Evolutionary conservation across 2,888 invertebrate genomes (phyloP).

Genomic region (Melangyna quadrimaculata): DNA sequence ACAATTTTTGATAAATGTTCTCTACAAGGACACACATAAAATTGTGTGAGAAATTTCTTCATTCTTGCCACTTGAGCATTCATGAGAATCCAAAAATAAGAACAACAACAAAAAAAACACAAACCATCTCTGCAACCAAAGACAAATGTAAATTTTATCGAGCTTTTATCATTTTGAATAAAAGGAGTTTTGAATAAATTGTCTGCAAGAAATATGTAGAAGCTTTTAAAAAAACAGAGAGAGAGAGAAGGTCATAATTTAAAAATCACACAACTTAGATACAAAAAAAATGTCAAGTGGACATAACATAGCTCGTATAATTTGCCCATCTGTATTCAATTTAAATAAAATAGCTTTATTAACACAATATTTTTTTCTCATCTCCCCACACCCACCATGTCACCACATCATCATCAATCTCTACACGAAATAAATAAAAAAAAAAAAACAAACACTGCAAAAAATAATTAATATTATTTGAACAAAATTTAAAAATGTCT

Average conservation of each 20-base stretch:
- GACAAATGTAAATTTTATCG: conserved; percentile 25
- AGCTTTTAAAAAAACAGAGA: too few relatives aligned
- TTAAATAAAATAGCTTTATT: conserved; percentile 3
- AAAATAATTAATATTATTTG: background rate
- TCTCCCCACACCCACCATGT: background rate
- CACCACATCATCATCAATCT: too few relatives aligned
- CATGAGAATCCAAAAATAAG: background rate
- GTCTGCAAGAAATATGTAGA: background rate
- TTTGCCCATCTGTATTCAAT: background rate
- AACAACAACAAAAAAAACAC: background rate
- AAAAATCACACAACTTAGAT: background rate
- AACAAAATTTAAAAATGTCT: background rate
- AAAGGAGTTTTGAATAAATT: conserved; percentile 23
- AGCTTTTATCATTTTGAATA: background rate
- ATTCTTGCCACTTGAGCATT: conserved; percentile 34
- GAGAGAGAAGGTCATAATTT: too few relatives aligned
- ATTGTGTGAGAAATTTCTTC: background rate
- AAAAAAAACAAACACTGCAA: background rate
- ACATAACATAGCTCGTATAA: background rate
- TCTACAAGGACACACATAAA: background rate
- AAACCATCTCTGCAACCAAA: background rate
- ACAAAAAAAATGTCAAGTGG: background rate
- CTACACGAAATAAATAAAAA: too few relatives aligned
- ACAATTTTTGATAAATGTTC: conserved; percentile 8
- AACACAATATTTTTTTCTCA: background rate